Percentiles rank a stretch among this genome's conserved stretches.
Evolutionary conservation across 2,888 invertebrate species (phyloP).

Genomic region (Caenorhabditis zanzibari): DNA sequence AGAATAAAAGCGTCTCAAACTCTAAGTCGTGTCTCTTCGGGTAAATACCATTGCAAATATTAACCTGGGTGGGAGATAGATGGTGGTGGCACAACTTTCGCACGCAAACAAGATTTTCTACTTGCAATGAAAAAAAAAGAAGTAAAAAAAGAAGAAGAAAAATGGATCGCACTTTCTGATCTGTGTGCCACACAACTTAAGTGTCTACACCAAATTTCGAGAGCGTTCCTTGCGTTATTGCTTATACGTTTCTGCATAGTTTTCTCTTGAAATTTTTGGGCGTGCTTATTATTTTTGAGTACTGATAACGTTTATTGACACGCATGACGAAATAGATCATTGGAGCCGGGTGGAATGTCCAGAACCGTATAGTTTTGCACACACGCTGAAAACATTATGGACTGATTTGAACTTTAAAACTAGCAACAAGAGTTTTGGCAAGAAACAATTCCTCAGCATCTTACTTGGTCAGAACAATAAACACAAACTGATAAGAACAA

Average conservation of each 20-base stretch:
- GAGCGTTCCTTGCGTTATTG: conserved; percentile 41
- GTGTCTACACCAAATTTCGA: conserved; percentile 30
- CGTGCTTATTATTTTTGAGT: conserved; percentile 53
- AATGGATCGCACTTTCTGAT: conserved; percentile 46
- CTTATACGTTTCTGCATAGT: conserved; percentile 52
- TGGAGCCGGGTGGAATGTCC: conserved; percentile 36
- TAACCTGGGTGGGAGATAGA: conserved; percentile 25
- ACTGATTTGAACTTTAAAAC: conserved; percentile 4
- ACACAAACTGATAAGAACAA: conserved; percentile 48
- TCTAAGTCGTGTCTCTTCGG: conserved; percentile 55
- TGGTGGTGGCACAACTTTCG: conserved; percentile 50
- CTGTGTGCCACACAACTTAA: conserved; percentile 43
- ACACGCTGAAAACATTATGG: not conserved
- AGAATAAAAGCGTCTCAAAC: conserved; percentile 57
- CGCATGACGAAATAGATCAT: conserved; percentile 56
- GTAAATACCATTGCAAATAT: conserved; percentile 58
- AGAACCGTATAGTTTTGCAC: conserved; percentile 36
- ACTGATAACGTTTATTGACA: conserved; percentile 63
- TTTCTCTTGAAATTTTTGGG: conserved; percentile 39
- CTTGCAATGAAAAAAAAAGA: conserved; percentile 18
- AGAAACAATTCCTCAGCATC: too few species aligned
- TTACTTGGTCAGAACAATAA: not conserved
- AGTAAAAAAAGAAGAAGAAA: conserved; percentile 9
- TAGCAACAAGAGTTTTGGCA: not conserved
- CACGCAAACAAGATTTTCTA: conserved; percentile 54